Conservation (phyloP, 2,888 invertebrate species). For the Incurvaria masculella region DNA sequence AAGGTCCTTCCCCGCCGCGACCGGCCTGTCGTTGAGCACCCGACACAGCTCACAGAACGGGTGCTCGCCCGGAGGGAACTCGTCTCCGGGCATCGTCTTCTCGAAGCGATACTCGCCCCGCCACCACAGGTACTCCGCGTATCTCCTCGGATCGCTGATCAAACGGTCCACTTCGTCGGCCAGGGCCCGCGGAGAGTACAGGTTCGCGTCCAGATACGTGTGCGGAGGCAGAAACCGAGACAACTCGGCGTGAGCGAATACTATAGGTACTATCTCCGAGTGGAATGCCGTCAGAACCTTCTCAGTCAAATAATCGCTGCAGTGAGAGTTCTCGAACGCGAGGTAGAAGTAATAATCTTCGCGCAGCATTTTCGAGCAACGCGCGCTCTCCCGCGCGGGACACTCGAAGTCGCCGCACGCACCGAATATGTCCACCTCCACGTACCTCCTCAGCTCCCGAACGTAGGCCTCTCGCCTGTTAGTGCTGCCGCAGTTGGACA, state of each 20-base stretch:
- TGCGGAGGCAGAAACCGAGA: slow-evolving; percentile 40
- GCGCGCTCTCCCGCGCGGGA: slow-evolving; percentile 15
- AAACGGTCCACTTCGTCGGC: slow-evolving; percentile 54
- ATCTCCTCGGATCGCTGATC: slow-evolving; percentile 49
- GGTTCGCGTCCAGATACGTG: slow-evolving; percentile 64
- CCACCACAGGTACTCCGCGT: slow-evolving; percentile 66
- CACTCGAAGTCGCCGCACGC: slow-evolving; percentile 48
- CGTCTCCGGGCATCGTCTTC: background rate
- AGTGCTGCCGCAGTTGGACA: slow-evolving; percentile 47
- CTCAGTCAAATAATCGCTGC: slow-evolving; percentile 67
- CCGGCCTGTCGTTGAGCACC: slow-evolving; percentile 28
- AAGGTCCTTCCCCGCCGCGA: background rate
- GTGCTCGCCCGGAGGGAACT: slow-evolving; percentile 32
- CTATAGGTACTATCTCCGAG: slow-evolving; percentile 50
- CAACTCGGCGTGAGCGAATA: slow-evolving; percentile 53
- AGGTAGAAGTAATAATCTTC: slow-evolving; percentile 66
- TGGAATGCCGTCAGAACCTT: slow-evolving; percentile 51
- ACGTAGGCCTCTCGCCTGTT: slow-evolving; percentile 40
- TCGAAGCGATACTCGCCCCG: slow-evolving; percentile 51
- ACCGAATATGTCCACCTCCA: slow-evolving; percentile 62
- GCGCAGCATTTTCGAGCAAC: slow-evolving; percentile 35
- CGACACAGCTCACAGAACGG: slow-evolving; percentile 58
- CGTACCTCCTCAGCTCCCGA: slow-evolving; percentile 49
- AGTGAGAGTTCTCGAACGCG: slow-evolving; percentile 66
- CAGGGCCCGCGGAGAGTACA: slow-evolving; percentile 53